Conservation (phyloP, 2,113 vertebrate genomes). For the Agapornis roseicollis region DNA sequence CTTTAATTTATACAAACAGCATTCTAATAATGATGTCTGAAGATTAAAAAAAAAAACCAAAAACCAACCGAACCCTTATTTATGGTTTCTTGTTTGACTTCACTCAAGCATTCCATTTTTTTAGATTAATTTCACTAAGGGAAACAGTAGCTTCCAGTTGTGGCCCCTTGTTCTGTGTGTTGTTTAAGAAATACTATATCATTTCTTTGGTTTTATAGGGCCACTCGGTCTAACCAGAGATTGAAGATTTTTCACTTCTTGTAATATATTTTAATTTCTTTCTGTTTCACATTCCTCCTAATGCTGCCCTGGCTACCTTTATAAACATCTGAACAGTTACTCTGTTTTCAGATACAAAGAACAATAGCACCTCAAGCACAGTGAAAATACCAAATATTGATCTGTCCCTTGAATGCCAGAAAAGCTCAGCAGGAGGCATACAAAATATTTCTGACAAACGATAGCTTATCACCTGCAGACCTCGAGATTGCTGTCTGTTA, state of each 20-base stretch:
- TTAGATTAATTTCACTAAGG: neutral
- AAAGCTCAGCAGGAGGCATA: conserved; percentile 52
- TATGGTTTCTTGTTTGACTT: neutral
- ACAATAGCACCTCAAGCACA: conserved; percentile 8
- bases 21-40: neutral
- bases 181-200: neutral
- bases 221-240: neutral
- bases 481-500: conserved; percentile 2
- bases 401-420: conserved; percentile 34
- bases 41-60: neutral
- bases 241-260: neutral
- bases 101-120: neutral
- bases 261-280: neutral
- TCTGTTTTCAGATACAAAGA: conserved; percentile 62
- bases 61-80: no score
- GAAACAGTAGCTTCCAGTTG: neutral
- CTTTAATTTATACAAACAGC: neutral
- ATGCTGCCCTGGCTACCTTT: conserved; percentile 32
- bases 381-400: conserved; percentile 62
- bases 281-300: conserved; percentile 14
- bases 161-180: neutral
- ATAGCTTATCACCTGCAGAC: conserved; percentile 64
- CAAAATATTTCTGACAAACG: conserved; percentile 41
- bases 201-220: neutral
- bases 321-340: conserved; percentile 26